Conservation (phyloP, 2,888 invertebrate genomes). For the Fragum whitleyi region DNA sequence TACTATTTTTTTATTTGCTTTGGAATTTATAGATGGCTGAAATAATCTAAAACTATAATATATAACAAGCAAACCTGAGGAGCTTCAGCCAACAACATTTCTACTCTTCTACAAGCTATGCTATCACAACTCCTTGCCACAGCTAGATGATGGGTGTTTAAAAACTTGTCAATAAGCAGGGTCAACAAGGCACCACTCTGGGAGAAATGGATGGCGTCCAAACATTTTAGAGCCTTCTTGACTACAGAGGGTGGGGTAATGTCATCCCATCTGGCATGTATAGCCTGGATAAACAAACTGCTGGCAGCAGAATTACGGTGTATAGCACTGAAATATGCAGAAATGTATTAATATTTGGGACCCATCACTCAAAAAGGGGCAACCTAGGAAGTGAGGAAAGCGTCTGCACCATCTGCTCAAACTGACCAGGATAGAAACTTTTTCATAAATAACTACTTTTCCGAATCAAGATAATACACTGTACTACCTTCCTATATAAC, state of each 20-base stretch:
- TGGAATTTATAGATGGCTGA: no score
- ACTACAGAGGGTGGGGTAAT: constrained; percentile 88
- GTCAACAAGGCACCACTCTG: constrained; percentile 91
- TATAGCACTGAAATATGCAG: constrained; percentile 85
- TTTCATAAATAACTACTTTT: no score
- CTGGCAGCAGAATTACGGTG: constrained; percentile 89
- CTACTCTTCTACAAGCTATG: constrained; percentile 89
- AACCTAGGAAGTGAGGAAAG: no score
- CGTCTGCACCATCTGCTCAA: no score
- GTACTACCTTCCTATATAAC: no score
- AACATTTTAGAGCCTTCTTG: constrained; percentile 89
- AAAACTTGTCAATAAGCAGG: constrained; percentile 88
- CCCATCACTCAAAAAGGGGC: no score
- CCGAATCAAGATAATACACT: no score
- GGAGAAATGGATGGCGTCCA: constrained; percentile 88
- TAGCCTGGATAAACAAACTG: constrained; percentile 90
- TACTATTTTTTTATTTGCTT: no score
- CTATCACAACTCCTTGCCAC: constrained; percentile 90
- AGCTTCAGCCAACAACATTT: constrained; percentile 89
- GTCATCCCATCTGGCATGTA: constrained; percentile 89
- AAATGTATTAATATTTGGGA: no score
- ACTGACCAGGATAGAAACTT: neutral
- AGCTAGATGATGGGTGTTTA: constrained; percentile 90
- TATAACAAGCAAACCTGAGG: constrained; percentile 80
- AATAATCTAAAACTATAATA: no score